Evolutionary conservation across 2,113 vertebrate species (phyloP).

Genomic region (Galemys pyrenaicus): DNA sequence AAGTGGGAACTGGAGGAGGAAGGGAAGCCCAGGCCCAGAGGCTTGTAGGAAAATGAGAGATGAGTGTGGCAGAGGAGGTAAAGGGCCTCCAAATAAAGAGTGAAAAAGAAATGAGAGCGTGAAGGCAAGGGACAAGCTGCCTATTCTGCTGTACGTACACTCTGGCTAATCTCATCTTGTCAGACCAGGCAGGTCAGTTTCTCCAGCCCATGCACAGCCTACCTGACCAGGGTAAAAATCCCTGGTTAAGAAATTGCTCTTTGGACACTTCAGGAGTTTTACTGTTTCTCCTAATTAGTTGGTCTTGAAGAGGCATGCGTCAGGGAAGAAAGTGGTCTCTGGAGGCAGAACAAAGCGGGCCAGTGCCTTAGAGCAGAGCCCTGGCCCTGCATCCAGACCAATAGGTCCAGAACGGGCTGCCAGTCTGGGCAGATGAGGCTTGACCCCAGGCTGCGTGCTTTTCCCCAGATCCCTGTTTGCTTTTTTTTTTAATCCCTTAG

Average conservation of each 20-base stretch:
- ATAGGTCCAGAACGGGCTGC: neutral
- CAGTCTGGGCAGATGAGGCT: rapidly evolving
- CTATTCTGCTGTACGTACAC: rapidly evolving
- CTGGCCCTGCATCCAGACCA: neutral
- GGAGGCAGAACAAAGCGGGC: neutral
- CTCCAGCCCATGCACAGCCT: neutral
- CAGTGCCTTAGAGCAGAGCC: rapidly evolving
- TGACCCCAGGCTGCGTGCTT: neutral
- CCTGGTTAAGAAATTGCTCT: neutral
- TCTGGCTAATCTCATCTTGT: neutral
- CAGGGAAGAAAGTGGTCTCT: neutral
- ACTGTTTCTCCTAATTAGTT: neutral
- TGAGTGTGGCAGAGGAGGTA: neutral
- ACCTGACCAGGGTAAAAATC: neutral
- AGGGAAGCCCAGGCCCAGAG: neutral
- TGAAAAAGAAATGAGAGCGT: neutral
- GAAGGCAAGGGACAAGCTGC: neutral
- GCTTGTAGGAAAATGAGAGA: neutral
- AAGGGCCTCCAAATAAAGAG: neutral
- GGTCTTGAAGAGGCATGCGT: neutral
- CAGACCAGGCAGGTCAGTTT: neutral
- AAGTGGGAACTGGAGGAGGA: neutral
- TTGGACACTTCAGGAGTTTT: neutral
- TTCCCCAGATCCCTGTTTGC: neutral
- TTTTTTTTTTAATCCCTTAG: neutral